Percentiles rank a stretch among this genome's conserved stretches.
Conservation (phyloP, 2,888 invertebrate species). For the Zootermopsis nevadensis region DNA sequence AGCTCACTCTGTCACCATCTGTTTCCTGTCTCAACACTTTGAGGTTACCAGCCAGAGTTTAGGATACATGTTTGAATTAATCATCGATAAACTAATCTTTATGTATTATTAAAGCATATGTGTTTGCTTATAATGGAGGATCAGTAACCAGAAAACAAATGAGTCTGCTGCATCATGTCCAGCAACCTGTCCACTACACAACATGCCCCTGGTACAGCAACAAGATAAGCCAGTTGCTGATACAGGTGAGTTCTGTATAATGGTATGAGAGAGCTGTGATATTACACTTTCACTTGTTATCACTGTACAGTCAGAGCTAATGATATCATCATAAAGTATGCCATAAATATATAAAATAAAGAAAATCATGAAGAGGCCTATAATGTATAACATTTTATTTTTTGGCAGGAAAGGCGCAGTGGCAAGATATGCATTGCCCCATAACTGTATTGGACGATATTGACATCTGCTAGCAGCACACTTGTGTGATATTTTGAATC, state of each 20-base stretch:
- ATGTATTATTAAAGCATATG: no score
- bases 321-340: no score
- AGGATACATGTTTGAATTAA: no score
- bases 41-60: no score
- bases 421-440: neutral
- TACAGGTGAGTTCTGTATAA: neutral
- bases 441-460: neutral
- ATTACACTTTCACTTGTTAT: no score
- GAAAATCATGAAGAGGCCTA: neutral
- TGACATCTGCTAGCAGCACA: neutral
- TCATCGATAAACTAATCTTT: no score
- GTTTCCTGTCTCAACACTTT: no score
- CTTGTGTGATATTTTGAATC: neutral
- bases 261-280: no score
- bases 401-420: neutral
- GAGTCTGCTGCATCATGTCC: neutral
- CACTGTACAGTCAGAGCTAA: no score
- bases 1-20: no score
- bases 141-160: neutral
- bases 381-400: neutral
- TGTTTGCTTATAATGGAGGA: neutral
- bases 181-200: constrained; percentile 26
- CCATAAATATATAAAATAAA: no score
- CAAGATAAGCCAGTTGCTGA: neutral
- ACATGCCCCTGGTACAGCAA: neutral